Base-by-base conservation (phyloP, 2,888 invertebrate species). In the Volucella zonaria region DNA sequence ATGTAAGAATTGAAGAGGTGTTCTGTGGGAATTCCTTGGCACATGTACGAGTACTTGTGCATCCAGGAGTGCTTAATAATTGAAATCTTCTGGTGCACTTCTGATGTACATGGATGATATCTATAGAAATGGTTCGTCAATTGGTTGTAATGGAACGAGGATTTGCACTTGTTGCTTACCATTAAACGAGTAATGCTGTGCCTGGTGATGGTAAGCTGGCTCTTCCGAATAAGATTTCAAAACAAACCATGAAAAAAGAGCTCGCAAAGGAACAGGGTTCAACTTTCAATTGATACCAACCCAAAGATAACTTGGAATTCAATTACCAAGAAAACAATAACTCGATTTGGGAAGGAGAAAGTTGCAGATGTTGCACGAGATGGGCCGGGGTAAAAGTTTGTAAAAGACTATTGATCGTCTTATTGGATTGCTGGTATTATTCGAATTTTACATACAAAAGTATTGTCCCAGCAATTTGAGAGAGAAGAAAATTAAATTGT, bases 51-150 rank as follows among this genome's bases (percentile, higher is more conserved):
- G n/a, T n/a, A 64, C 61, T 49, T 12, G 45, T 43, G 64, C 77
- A 52, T 59, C 23, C 51, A 45, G 51, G 40, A 82, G 62, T 78
- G 73, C 45, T 61, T 71, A 59, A 79, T 80, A 75, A 78, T 75
- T 80, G 79, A 83, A 83, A 79, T 79, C 79, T 70, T 54, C 70
- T 74, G 75, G 40, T 75, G 66, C 67, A 83, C 66, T 79, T 74
- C 61, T 15, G 51, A n/a, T 61, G 31, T 31, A 31, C n/a, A n/a
- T n/a, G n/a, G 31, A 31, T 31, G 54, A n/a, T 66, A 49, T 15
- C 40, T 70, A 14, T 31, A 18, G n/a, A 9, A 52, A 64, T 42
- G 79, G 61, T 71, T 80, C 75, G 71, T 76, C 80, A 83, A 76
- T 80, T 70, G 64, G 43, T 70, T 79, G 66, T 71, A 56, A 75